Percentiles rank a stretch among this genome's conserved stretches.
These are phyloP conservation scores for Scrobipalpa atriplicella DNA, from an alignment of 2,888 invertebrate species.

Conservation along the genomic window DNA sequence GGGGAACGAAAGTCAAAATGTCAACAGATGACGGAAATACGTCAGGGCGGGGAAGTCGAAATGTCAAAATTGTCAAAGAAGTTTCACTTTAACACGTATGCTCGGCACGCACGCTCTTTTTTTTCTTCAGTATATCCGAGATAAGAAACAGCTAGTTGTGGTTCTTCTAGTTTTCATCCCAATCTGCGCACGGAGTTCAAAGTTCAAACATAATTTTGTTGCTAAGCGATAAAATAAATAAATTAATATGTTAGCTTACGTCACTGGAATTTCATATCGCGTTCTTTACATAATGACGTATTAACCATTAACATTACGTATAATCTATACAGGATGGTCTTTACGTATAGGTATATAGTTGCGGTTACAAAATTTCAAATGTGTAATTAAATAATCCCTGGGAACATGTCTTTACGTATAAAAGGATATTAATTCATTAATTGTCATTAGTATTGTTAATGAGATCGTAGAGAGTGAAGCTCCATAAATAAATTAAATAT, in stretches of 20 bases:
- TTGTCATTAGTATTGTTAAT: not conserved
- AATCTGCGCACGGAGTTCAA: too few relatives aligned
- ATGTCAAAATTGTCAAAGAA: too few relatives aligned
- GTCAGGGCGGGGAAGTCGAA: too few relatives aligned
- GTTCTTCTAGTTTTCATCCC: too few relatives aligned
- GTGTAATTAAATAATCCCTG: not conserved
- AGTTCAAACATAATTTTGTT: too few relatives aligned
- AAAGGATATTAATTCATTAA: not conserved
- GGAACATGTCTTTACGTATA: not conserved
- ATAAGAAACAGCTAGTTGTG: too few relatives aligned
- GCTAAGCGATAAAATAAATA: not conserved
- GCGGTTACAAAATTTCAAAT: slow-evolving; percentile 1
- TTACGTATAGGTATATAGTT: not conserved
- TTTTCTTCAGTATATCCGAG: too few relatives aligned
- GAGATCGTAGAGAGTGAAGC: not conserved
- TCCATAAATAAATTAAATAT: not conserved
- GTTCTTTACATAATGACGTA: not conserved
- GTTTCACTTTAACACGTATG: too few relatives aligned
- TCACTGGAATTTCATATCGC: not conserved
- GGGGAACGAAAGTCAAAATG: too few relatives aligned
- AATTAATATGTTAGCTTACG: not conserved
- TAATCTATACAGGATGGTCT: not conserved
- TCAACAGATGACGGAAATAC: too few relatives aligned
- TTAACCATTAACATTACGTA: not conserved
- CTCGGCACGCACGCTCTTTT: too few relatives aligned